Percentiles rank a stretch among this genome's conserved stretches.
Conservation (phyloP, 1,140 invertebrate species). For the Atta colombica region DNA sequence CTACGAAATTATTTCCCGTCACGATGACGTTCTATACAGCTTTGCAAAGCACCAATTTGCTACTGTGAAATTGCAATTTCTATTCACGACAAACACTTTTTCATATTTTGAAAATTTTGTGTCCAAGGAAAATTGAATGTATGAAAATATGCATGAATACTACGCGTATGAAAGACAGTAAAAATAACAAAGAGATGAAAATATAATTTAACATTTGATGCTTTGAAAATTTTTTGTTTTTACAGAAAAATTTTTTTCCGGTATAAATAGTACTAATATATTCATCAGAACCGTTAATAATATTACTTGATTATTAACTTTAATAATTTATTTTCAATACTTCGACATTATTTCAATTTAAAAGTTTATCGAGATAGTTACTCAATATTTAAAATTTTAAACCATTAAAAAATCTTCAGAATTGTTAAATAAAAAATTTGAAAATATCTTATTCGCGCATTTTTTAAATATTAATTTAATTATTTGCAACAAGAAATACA, state of each 20-base stretch:
- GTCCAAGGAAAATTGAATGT: not conserved
- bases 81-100: not conserved
- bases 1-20: not conserved
- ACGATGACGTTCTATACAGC: not conserved
- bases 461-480: not conserved
- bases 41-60: not conserved
- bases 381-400: not conserved
- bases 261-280: too few species aligned
- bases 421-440: not conserved
- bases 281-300: too few species aligned
- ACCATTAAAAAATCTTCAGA: not conserved
- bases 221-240: too few species aligned
- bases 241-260: too few species aligned
- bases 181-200: not conserved
- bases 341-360: too few species aligned
- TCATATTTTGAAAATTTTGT: constrained; percentile 33
- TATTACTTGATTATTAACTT: not conserved
- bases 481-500: not conserved
- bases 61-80: not conserved
- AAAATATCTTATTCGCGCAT: not conserved
- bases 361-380: too few species aligned
- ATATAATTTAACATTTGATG: not conserved
- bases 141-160: not conserved
- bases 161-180: not conserved
- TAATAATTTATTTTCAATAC: not conserved